A percentile compares a stretch with the other conserved stretches of the same genome.
Evolutionary conservation across 2,888 invertebrate genomes (phyloP).

Genomic region (Drosophila infuscata): DNA sequence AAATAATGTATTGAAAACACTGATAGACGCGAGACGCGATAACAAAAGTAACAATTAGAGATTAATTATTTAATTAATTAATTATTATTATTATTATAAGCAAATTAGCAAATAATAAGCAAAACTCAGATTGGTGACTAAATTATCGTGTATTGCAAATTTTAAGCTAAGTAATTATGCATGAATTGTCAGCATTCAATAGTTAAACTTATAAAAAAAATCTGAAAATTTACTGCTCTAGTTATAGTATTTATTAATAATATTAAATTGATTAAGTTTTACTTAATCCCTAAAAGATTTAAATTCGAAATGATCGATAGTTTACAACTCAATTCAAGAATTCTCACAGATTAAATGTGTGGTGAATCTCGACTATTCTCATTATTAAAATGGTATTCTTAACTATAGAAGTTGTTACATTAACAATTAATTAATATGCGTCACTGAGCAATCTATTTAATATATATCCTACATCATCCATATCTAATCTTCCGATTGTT

Average conservation of each 20-base stretch:
- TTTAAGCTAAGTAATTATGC: not conserved
- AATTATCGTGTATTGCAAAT: not conserved
- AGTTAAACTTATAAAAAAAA: not conserved
- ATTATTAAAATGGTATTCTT: not conserved
- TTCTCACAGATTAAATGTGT: not conserved
- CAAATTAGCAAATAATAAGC: not conserved
- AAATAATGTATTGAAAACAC: not conserved
- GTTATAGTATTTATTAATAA: not conserved
- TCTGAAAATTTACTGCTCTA: not conserved
- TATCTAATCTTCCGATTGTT: slow-evolving; percentile 1
- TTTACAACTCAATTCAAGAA: not conserved
- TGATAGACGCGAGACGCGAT: not conserved
- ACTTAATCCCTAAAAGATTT: not conserved
- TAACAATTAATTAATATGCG: not conserved
- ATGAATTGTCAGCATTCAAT: not conserved
- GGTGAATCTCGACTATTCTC: not conserved
- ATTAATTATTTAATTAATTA: too few relatives aligned
- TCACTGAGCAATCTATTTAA: not conserved
- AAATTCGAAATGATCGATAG: not conserved
- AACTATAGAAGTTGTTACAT: not conserved
- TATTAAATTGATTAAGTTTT: not conserved
- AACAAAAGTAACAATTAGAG: not conserved
- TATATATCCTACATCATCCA: not conserved
- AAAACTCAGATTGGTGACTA: not conserved
- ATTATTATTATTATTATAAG: not conserved